These are phyloP conservation scores for Parotocinclus haroldoi DNA, from an alignment of 2,797 vertebrate species.

Conservation along the genomic window DNA sequence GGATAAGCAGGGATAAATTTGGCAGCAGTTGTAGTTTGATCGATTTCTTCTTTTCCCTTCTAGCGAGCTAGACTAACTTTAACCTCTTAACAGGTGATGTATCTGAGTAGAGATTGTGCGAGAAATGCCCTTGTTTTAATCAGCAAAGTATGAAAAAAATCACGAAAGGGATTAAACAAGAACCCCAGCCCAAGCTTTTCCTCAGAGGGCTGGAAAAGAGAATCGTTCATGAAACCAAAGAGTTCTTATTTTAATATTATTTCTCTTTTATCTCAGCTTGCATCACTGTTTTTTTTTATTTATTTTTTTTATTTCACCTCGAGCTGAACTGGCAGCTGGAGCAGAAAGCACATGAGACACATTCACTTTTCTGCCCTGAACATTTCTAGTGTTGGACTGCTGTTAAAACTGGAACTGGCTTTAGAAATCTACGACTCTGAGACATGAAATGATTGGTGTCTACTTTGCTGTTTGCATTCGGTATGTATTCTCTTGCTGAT, in stretches of 20 bases:
- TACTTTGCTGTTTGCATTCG: background rate
- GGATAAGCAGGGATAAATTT: no score
- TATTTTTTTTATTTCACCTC: slow-evolving; percentile 5
- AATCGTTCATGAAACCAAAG: slow-evolving; percentile 66
- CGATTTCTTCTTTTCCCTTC: no score
- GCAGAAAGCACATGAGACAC: slow-evolving; percentile 34
- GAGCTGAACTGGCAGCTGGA: background rate
- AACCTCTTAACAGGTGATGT: no score
- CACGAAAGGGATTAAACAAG: background rate
- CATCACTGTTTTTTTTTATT: slow-evolving; percentile 7
- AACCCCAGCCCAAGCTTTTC: no score
- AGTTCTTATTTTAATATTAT: slow-evolving; percentile 43
- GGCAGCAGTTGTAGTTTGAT: no score
- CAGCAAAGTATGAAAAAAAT: no score
- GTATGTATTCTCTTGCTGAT: background rate
- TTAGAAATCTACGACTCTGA: background rate
- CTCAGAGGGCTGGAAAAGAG: slow-evolving; percentile 12
- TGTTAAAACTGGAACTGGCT: background rate
- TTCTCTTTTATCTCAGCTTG: slow-evolving; percentile 24
- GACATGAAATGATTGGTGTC: slow-evolving; percentile 3
- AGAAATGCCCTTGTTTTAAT: no score
- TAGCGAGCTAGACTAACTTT: no score
- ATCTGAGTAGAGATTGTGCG: no score
- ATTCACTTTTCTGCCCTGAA: slow-evolving; percentile 34
- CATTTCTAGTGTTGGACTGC: slow-evolving; percentile 34